Conservation (phyloP, 2,888 invertebrate genomes). For the Aporophyla nigra region DNA sequence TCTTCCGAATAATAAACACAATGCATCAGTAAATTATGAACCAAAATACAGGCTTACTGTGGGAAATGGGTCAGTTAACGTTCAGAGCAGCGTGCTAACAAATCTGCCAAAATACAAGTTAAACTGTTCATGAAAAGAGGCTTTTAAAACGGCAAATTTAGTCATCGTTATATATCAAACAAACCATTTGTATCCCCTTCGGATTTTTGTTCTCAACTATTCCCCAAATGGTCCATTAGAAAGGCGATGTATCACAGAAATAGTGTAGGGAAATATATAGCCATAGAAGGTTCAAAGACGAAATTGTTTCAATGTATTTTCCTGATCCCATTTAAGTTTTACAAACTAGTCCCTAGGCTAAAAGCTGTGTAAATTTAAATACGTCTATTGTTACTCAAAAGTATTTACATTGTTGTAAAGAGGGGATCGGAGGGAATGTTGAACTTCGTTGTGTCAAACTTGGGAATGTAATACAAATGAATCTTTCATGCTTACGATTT, state of each 20-base stretch:
- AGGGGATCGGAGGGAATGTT: slow-evolving; percentile 30
- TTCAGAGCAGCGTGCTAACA: slow-evolving; percentile 21
- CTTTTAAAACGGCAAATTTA: slow-evolving; percentile 24
- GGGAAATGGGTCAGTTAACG: slow-evolving; percentile 49
- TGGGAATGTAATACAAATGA: slow-evolving; percentile 35
- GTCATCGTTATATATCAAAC: slow-evolving; percentile 27
- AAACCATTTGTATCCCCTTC: slow-evolving; percentile 36
- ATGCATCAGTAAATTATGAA: slow-evolving; percentile 8
- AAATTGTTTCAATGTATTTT: slow-evolving; percentile 64
- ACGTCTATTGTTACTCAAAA: slow-evolving; percentile 58
- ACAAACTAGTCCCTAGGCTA: slow-evolving; percentile 63
- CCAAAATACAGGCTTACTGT: slow-evolving; percentile 13
- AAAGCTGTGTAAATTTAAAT: slow-evolving; percentile 55
- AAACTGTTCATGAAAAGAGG: slow-evolving; percentile 10
- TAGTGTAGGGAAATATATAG: slow-evolving; percentile 48
- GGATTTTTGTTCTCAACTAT: slow-evolving; percentile 51
- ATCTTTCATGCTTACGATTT: slow-evolving; percentile 31
- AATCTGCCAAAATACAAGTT: slow-evolving; percentile 21
- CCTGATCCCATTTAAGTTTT: slow-evolving; percentile 65
- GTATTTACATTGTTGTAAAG: slow-evolving; percentile 54
- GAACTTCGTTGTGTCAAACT: slow-evolving; percentile 43
- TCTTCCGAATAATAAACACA: slow-evolving; percentile 32
- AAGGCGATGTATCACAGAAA: slow-evolving; percentile 56
- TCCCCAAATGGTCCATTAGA: slow-evolving; percentile 58
- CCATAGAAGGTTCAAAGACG: slow-evolving; percentile 37